Evolutionary conservation across 2,888 invertebrate genomes (phyloP), one percentile per base, ranked within the genome.

Genomic region (Ganaspis brasiliensis): DNA sequence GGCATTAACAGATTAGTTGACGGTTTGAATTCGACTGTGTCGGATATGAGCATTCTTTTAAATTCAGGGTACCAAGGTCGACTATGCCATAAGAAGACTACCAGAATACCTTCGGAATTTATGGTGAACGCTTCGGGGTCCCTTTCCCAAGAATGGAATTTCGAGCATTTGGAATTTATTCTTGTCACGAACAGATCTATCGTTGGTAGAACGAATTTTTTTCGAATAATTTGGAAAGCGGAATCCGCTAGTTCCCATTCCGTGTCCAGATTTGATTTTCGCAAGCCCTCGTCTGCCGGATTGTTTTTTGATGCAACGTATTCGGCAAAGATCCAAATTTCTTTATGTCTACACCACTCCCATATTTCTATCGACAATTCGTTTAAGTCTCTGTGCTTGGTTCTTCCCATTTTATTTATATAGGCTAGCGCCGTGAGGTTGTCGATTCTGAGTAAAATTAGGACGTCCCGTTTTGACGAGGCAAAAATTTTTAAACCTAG

Each of bases 321-420:
- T 0, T 83, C 79, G 0, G 84, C 84, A 2, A 79, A 74, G 9
- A 84, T 45, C 78, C 79, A 79, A 35, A 83, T 75, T 10, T 74
- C 72, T 59, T 78, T 81, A 5, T 2, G 1, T 49, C 83, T 80
- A 14, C 79, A 82, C 80, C 79, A 84, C 24, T 82, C 72, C 81
- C 82, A 84, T 57, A 83, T 81, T 16, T 81, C 52, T 57, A 73
- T 57, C 0, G 84, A 73, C 10, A 82, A 16, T 14, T 61, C 52
- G 55, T 77, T 75, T 9, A 84, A 55, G 6, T 74, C 55, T 3
- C 71, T 74, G 52, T 76, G 78, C 21, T 81, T 73, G 14, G 80
- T 72, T 24, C 82, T 79, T 1, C 83, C 81, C 82, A 84, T 84
- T 12, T 72, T 79, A 6, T 31, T 31, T 6, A 31, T 6, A 31